A percentile compares a stretch with the other conserved stretches of the same genome.
phyloP scores from a whole-genome alignment of 23 tunicate species.

The Phallusia fumigata region DNA sequence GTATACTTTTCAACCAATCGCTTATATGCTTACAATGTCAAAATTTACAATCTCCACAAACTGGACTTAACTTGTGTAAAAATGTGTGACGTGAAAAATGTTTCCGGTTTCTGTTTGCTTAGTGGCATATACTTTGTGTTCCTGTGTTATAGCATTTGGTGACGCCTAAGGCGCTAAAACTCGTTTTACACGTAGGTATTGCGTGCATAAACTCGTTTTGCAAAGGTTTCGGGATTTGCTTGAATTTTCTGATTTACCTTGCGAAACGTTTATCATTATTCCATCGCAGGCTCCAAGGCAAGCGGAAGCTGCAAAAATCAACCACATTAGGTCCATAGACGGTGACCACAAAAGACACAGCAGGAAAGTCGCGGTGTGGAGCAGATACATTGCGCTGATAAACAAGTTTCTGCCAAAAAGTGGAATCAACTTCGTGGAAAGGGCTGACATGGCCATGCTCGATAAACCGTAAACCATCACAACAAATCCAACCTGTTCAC shows the following conservation, averaged over 20 bases:
- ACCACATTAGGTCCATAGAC: background rate
- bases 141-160: too few relatives aligned
- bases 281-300: constrained; percentile 59
- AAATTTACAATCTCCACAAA: too few relatives aligned
- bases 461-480: constrained; percentile 36
- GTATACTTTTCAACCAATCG: too few relatives aligned
- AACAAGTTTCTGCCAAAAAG: constrained; percentile 42
- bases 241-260: constrained; percentile 62
- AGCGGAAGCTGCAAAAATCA: constrained; percentile 26
- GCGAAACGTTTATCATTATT: constrained; percentile 30
- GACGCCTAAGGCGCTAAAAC: too few relatives aligned
- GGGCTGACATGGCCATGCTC: constrained; percentile 34
- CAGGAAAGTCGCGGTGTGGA: constrained; percentile 4
- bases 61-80: too few relatives aligned
- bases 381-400: constrained; percentile 6
- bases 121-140: too few relatives aligned
- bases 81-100: too few relatives aligned
- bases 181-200: too few relatives aligned
- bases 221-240: too few relatives aligned
- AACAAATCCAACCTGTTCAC: constrained; percentile 36
- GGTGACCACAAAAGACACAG: constrained; percentile 37
- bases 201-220: too few relatives aligned
- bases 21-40: too few relatives aligned
- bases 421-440: constrained; percentile 45
- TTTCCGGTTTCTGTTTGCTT: too few relatives aligned